Conservation (phyloP, 2,888 invertebrate species). For the Acanthosepion esculentum region DNA sequence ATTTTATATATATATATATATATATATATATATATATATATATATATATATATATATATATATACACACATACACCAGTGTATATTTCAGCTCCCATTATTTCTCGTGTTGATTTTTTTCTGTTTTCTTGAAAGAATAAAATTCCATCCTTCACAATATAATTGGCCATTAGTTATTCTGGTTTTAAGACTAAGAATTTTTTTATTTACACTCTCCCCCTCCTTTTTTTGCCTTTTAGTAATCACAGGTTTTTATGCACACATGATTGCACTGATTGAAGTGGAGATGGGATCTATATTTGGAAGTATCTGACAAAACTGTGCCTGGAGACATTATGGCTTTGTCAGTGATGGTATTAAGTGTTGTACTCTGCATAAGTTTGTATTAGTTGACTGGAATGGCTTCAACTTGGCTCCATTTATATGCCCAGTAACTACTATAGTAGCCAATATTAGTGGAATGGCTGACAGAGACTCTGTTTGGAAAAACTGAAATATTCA, state of each 20-base stretch:
- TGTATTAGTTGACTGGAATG: no score
- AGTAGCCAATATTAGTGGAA: no score
- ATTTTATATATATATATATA: neutral
- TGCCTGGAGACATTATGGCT: neutral
- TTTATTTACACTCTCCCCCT: neutral
- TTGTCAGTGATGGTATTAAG: neutral
- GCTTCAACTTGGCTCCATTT: no score
- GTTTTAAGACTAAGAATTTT: neutral
- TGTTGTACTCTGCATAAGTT: no score
- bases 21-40: neutral
- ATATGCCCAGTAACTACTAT: no score
- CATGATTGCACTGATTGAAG: conserved; percentile 6
- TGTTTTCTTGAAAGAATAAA: neutral
- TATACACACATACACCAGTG: neutral
- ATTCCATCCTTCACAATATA: neutral
- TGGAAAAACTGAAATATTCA: no score
- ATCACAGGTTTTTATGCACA: neutral
- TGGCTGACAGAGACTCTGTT: no score
- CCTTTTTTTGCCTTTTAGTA: neutral
- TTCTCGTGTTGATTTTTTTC: neutral
- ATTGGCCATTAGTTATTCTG: neutral
- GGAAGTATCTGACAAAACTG: neutral
- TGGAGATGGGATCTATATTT: neutral
- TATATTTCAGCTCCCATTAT: neutral
- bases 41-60: neutral